Evolutionary conservation across 2,797 vertebrate species (phyloP).

Genomic region (Nothura maculosa): DNA sequence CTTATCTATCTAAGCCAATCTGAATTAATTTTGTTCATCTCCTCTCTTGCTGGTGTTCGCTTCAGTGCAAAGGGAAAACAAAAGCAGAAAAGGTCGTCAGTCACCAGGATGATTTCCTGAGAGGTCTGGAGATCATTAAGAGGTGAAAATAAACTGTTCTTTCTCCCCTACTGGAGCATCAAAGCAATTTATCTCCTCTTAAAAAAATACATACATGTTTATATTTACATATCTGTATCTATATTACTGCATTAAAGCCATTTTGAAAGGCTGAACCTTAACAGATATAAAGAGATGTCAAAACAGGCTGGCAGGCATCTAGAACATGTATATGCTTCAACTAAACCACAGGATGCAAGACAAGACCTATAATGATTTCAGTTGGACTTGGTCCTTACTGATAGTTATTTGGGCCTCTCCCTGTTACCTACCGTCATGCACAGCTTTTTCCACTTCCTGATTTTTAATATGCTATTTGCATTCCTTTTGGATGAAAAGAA

Average conservation of each 20-base stretch:
- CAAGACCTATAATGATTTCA: neutral
- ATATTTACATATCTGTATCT: neutral
- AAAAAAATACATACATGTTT: neutral
- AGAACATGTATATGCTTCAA: neutral
- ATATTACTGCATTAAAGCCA: neutral
- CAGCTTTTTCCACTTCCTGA: neutral
- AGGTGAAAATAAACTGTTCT: neutral
- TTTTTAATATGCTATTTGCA: neutral
- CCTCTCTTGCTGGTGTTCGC: neutral
- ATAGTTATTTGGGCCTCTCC: neutral
- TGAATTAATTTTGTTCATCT: conserved; percentile 61
- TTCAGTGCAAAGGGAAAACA: neutral
- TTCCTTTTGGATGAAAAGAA: neutral
- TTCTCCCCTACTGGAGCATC: neutral
- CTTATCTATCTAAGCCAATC: conserved; percentile 58
- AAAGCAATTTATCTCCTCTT: neutral
- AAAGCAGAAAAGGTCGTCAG: neutral
- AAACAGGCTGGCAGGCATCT: neutral
- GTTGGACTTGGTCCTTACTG: neutral
- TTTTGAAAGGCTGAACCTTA: neutral
- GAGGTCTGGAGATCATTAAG: neutral
- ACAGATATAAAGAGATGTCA: neutral
- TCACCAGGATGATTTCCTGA: neutral
- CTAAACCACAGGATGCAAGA: neutral
- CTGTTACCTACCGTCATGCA: neutral